Evolutionary conservation across 2,888 invertebrate genomes (phyloP), one percentile per base, ranked within the genome.

Genomic region (Hydrotaea cyrtoneurina): DNA sequence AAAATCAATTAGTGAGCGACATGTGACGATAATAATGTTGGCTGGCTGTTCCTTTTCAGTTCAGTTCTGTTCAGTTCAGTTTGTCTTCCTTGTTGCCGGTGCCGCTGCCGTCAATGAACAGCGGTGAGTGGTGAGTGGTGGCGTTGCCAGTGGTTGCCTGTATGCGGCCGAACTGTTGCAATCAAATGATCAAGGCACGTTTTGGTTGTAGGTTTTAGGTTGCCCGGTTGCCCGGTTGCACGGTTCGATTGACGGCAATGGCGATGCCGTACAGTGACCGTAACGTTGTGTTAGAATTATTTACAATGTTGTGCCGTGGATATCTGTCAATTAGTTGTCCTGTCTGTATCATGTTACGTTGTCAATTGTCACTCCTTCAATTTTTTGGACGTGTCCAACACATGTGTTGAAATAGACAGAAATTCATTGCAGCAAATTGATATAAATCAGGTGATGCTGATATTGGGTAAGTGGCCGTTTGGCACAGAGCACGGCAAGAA

Each of bases 1-100:
- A 92, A 92, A 92, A 92, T 92, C 92, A 92, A 92, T 92, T 92
- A 92, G 92, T 90, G 91, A 91, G 90, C 91, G 92, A 91, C 92
- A 91, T 92, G 89, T 92, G 92, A 91, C 90, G 92, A 92, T 92
- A 91, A 91, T 91, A 91, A 89, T 90, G 90, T 85, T 82, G 69
- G 69, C 89, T 62, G 31, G 62, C 36, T 62, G 62, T 76, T 53
- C 50, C 74, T 77, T 76, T 62, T 62, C 62, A 26, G 62, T 26
- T n/a, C n/a, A n/a, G n/a, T n/a, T n/a, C n/a, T n/a, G n/a, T n/a
- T n/a, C n/a, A n/a, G n/a, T n/a, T n/a, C 8, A n/a, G 43, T 69
- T 69, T 43, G 46, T 69, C 69, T 57, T 73, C 73, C 73, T 55
- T 69, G 23, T 69, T 19, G 53, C 53, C 53, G 17, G 19, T 73